phyloP scores from a whole-genome alignment of 2,113 vertebrate genomes.

The Hylia prasina region DNA sequence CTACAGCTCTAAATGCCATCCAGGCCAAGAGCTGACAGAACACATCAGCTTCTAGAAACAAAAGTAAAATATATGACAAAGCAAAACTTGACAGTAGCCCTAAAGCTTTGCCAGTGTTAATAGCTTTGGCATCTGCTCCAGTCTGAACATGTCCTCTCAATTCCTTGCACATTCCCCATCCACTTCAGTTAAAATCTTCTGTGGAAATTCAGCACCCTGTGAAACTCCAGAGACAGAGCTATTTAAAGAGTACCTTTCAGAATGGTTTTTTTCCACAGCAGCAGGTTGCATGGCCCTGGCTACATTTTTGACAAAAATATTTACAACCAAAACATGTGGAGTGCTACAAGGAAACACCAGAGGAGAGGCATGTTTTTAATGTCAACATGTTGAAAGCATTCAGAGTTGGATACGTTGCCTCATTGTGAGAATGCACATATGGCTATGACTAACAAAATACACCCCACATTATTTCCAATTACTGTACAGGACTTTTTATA shows the following conservation, averaged over 20 bases:
- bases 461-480: not conserved
- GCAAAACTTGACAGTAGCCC: conserved; percentile 31
- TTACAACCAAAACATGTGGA: not conserved
- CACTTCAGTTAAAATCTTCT: not conserved
- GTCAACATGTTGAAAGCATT: not conserved
- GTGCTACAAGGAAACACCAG: not conserved
- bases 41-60: conserved; percentile 1
- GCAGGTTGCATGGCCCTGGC: not conserved
- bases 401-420: not conserved
- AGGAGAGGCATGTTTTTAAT: not conserved
- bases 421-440: not conserved
- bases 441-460: not conserved
- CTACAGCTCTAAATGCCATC: not conserved
- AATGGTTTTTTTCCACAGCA: not conserved
- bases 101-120: conserved; percentile 33
- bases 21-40: conserved; percentile 19
- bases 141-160: conserved; percentile 20
- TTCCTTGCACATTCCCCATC: not conserved
- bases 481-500: not conserved
- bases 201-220: not conserved
- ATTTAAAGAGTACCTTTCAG: not conserved
- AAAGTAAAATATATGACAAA: conserved; percentile 26
- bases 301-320: not conserved
- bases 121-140: conserved; percentile 46
- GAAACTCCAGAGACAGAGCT: not conserved